These are phyloP conservation scores for Coregonus clupeaformis DNA, from an alignment of 2,113 vertebrate species.

Conservation along the genomic window DNA sequence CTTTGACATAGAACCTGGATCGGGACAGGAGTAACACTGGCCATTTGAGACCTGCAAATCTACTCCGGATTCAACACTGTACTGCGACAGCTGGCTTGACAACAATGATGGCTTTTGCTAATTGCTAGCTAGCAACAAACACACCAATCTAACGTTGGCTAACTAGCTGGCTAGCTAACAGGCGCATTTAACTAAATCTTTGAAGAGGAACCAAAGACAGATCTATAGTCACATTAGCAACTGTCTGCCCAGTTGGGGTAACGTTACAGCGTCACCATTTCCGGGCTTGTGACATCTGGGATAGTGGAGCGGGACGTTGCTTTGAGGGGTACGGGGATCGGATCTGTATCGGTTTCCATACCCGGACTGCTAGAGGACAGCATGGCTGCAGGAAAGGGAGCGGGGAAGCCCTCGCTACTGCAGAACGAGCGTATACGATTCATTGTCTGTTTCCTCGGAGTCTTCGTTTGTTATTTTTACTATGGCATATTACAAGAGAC, in stretches of 20 bases:
- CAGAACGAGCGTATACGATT: constrained; percentile 84
- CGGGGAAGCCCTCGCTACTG: constrained; percentile 51
- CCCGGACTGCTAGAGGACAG: constrained; percentile 51
- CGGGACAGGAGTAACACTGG: no score
- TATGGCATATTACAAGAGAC: constrained; percentile 96
- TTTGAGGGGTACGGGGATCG: constrained; percentile 56
- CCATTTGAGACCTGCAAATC: no score
- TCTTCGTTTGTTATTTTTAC: constrained; percentile 96
- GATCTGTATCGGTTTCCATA: constrained; percentile 66
- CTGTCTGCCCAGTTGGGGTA: constrained; percentile 2
- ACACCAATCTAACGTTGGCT: background rate
- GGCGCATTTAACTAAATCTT: background rate
- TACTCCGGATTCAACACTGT: no score
- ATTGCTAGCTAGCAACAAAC: background rate
- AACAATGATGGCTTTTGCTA: background rate
- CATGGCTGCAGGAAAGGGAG: constrained; percentile 66
- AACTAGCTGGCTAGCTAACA: background rate
- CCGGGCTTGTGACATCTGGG: constrained; percentile 56
- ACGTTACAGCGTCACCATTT: constrained; percentile 44
- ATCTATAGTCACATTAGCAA: background rate
- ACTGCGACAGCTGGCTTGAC: no score
- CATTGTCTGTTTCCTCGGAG: constrained; percentile 86
- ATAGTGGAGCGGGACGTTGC: constrained; percentile 77
- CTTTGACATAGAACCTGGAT: no score
- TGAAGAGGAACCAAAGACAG: background rate